These are phyloP conservation scores for crab-eating macaque (Macaca fascicularis) DNA, from an alignment of 2,113 vertebrate species.

Conservation along the genomic window T2T-MFA8v1.1 NC_088388.1:96295501-96296000, in stretches of 20 bases:
- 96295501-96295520: constrained; percentile 58
- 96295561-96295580: neutral
- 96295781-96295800: constrained; percentile 24
- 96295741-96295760: constrained; percentile 45
- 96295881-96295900: neutral
- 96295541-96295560: constrained; percentile 37
- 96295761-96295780: constrained; percentile 1
- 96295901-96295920: neutral
- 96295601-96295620: neutral
- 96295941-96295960: neutral
- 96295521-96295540: constrained; percentile 26
- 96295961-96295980: neutral
- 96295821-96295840: constrained; percentile 49
- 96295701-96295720: constrained; percentile 26
- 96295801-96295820: constrained; percentile 39
- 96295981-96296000: neutral
- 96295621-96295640: constrained; percentile 45
- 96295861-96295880: neutral
- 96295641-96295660: neutral
- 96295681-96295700: constrained; percentile 48
- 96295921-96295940: neutral
- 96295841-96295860: neutral
- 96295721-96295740: constrained; percentile 46
- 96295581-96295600: constrained; percentile 26
- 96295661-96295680: neutral